Base-by-base conservation (phyloP, 2,113 vertebrate species). In the Entelurus aequoreus region DNA sequence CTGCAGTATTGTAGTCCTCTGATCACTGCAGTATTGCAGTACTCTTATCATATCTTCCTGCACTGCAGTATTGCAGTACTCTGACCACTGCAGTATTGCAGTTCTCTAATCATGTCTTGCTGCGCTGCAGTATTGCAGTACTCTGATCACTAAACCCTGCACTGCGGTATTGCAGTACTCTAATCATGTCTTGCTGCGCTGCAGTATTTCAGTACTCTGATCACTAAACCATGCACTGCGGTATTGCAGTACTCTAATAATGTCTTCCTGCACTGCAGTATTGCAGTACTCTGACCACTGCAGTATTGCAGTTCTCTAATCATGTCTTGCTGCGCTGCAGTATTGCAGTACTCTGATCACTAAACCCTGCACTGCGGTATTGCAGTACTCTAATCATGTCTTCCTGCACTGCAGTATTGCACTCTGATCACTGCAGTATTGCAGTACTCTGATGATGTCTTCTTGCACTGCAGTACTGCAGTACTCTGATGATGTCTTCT, bases 261-360 rank as follows among this genome's bases (percentile, higher is more conserved):
- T 28, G 28, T 28, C 28, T 28, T 28, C 28, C 28, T 28, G 28
- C 28, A 28, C 28, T 28, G 28, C 1, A 28, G 28, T 28, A 28
- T 28, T 28, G 28, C 2, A 28, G 28, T 28, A 1, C 28, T 28
- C 28, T 28, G 28, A 28, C 3, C 28, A 28, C 28, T 3, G 28
- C 28, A 28, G 28, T 28, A 28, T 28, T 54, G 55, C 28, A 28
- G 19, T 19, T 1, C 40, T 42, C 40, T 8, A 7, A 61, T 38
- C 67, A 69, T 21, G 54, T 67, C 66, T 63, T 19, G 44, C 37
- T 14, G 56, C 50, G 52, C 60, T 70, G 77, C 77, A 67, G 61
- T 21, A 15, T 16, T 76, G 67, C 69, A 79, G 79, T 72, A 66
- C 56, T 55, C 47, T 77, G 68, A 86, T 74, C 71, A 69, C 51